phyloP scores from a whole-genome alignment of 2,888 invertebrate species.

The Zygaena filipendulae region DNA sequence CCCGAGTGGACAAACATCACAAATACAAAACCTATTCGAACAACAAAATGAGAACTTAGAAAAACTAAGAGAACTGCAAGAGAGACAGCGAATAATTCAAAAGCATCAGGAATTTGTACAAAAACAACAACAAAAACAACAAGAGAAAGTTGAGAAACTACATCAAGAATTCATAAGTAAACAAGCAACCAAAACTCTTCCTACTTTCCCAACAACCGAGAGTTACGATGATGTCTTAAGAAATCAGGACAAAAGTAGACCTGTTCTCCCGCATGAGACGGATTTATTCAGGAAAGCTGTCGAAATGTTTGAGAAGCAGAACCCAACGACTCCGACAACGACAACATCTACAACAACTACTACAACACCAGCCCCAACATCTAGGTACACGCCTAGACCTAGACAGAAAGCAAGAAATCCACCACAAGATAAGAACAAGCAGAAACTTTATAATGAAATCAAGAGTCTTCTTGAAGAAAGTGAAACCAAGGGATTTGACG shows the following conservation, averaged over 20 bases:
- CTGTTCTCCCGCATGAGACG: constrained; percentile 72
- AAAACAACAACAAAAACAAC: constrained; percentile 81
- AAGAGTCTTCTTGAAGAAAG: constrained; percentile 66
- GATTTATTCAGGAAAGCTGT: constrained; percentile 73
- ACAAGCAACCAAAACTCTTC: constrained; percentile 73
- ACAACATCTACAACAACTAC: constrained; percentile 68
- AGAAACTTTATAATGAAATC: constrained; percentile 69
- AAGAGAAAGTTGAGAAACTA: constrained; percentile 78
- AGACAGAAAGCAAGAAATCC: constrained; percentile 46
- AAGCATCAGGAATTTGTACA: constrained; percentile 82
- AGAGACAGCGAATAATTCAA: constrained; percentile 77
- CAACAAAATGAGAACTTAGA: constrained; percentile 71
- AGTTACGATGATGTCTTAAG: constrained; percentile 47
- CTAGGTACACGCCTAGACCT: constrained; percentile 39
- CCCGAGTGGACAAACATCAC: constrained; percentile 58
- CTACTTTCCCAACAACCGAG: constrained; percentile 60
- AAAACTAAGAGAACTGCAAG: constrained; percentile 74
- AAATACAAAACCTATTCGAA: constrained; percentile 67
- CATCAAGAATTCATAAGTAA: constrained; percentile 77
- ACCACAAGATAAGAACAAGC: constrained; percentile 62
- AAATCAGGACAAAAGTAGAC: constrained; percentile 51
- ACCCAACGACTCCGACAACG: constrained; percentile 76
- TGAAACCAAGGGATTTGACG: constrained; percentile 66
- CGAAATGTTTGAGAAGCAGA: constrained; percentile 73
- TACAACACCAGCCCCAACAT: constrained; percentile 40